Evolutionary conservation across 2,888 invertebrate genomes (phyloP).

Genomic region (Heliconius aoede): DNA sequence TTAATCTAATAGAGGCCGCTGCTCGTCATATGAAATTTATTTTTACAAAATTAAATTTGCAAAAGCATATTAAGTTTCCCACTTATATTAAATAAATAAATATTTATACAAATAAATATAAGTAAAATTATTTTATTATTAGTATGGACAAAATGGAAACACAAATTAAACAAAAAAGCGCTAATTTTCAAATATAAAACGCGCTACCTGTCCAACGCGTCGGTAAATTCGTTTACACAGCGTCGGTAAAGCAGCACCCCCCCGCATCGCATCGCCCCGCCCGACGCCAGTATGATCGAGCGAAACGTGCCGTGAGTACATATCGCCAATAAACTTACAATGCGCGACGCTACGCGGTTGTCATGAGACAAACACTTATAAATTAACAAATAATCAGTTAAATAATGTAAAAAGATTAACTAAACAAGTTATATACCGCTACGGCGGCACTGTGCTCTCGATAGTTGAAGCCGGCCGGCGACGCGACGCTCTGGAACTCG

Average conservation of each 20-base stretch:
- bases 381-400: conserved; percentile 77
- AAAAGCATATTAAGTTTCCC: background rate
- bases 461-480: conserved; percentile 87
- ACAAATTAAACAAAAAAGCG: background rate
- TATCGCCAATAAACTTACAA: conserved; percentile 55
- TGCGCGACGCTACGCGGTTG: conserved; percentile 73
- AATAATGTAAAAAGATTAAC: conserved; percentile 83
- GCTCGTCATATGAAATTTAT: background rate
- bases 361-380: conserved; percentile 69
- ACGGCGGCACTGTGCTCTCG: conserved; percentile 78
- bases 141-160: background rate
- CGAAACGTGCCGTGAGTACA: conserved; percentile 74
- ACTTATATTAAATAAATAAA: background rate
- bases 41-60: background rate
- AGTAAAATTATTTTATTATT: background rate
- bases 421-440: conserved; percentile 76
- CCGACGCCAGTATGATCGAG: conserved; percentile 78
- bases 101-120: background rate
- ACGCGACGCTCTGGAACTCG: conserved; percentile 78
- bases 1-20: conserved; percentile 28
- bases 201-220: conserved; percentile 72
- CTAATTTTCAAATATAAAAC: conserved; percentile 31
- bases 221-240: conserved; percentile 53
- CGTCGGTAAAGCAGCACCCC: conserved; percentile 64
- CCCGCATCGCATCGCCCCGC: conserved; percentile 61